Evolutionary conservation across 2,797 vertebrate species (phyloP).

Genomic region (Rachycentron canadum): DNA sequence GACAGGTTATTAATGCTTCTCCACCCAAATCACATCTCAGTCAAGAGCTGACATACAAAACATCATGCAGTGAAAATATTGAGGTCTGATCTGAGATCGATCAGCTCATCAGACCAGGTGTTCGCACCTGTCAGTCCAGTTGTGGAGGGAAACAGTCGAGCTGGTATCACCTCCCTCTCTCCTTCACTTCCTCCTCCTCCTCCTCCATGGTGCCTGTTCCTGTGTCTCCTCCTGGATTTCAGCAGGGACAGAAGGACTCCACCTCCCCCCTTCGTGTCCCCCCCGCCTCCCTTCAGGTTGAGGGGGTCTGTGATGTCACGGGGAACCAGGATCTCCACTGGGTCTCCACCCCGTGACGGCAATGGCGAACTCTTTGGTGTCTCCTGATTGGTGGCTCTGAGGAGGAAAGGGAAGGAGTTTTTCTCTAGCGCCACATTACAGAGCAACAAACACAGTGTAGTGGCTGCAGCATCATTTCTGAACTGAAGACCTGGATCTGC

Average conservation of each 20-base stretch:
- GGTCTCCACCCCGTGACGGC: slow-evolving; percentile 85
- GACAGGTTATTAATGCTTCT: too few species aligned
- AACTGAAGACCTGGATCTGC: too few species aligned
- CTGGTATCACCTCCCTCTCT: slow-evolving; percentile 20
- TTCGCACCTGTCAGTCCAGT: slow-evolving; percentile 31
- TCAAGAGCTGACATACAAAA: too few species aligned
- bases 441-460: too few species aligned
- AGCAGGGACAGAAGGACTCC: slow-evolving; percentile 84
- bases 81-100: background rate
- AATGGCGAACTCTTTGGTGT: slow-evolving; percentile 92
- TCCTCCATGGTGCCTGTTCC: slow-evolving; percentile 86
- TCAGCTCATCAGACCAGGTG: background rate
- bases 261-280: slow-evolving; percentile 35
- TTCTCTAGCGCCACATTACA: too few species aligned
- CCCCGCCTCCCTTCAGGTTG: slow-evolving; percentile 86
- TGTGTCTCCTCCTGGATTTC: slow-evolving; percentile 84
- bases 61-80: too few species aligned
- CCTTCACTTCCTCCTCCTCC: slow-evolving; percentile 46
- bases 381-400: slow-evolving; percentile 79
- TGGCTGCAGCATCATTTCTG: too few species aligned
- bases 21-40: too few species aligned
- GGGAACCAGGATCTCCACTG: slow-evolving; percentile 93
- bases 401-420: background rate
- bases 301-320: slow-evolving; percentile 93
- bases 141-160: slow-evolving; percentile 43